phyloP scores from a whole-genome alignment of 1,140 invertebrate genomes.

The Drosophila triauraria region DNA sequence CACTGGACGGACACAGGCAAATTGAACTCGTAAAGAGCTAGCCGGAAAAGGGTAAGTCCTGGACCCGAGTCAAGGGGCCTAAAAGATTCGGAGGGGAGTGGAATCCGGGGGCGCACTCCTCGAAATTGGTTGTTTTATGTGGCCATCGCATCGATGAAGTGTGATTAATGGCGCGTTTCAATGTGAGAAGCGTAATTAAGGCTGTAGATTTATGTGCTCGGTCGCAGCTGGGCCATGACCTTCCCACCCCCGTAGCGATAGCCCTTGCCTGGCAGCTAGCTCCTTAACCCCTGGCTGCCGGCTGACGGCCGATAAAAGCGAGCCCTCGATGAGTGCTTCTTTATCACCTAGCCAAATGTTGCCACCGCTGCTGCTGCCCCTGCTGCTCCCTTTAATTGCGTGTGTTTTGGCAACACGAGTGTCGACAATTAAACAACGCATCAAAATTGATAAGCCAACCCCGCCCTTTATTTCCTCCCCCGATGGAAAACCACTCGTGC shows the following conservation, averaged over 20 bases:
- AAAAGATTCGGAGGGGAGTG: background rate
- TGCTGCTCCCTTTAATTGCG: constrained; percentile 69
- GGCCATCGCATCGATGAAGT: constrained; percentile 74
- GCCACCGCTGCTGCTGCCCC: constrained; percentile 33
- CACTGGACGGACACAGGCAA: constrained; percentile 35
- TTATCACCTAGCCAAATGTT: constrained; percentile 67
- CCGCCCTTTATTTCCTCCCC: background rate
- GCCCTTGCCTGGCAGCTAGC: background rate
- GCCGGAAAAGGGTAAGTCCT: constrained; percentile 29
- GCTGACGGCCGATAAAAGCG: constrained; percentile 37
- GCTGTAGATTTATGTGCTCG: constrained; percentile 66
- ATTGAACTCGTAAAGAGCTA: constrained; percentile 64
- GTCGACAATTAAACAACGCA: constrained; percentile 72
- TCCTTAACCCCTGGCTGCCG: background rate
- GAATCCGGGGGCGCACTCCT: constrained; percentile 13
- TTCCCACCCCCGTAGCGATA: constrained; percentile 14
- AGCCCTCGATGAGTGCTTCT: constrained; percentile 34
- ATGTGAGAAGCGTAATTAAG: constrained; percentile 77
- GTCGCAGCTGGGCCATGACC: constrained; percentile 57
- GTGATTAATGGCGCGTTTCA: constrained; percentile 78
- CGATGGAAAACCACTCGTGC: constrained; percentile 19
- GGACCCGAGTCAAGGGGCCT: background rate
- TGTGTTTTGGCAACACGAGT: constrained; percentile 66
- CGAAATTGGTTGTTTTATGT: constrained; percentile 75
- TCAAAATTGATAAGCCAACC: constrained; percentile 72